Percentiles rank a stretch among this genome's conserved stretches.
Conservation (phyloP, 2,888 invertebrate species). For the Lampropteryx suffumata region DNA sequence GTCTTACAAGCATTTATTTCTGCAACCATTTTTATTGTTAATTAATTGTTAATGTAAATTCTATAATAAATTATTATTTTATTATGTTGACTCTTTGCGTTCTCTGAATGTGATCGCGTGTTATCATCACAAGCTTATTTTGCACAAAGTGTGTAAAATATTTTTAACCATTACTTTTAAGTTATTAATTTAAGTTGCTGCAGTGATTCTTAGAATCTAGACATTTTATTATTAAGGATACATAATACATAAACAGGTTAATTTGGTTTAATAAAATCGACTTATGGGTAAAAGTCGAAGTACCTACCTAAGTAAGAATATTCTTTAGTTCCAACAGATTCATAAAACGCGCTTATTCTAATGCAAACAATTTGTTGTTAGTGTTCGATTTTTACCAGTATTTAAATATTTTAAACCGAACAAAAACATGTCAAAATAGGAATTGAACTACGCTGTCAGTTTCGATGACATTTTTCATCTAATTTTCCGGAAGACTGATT, state of each 20-base stretch:
- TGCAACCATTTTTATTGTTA: slow-evolving; percentile 69
- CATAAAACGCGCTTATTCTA: slow-evolving; percentile 10
- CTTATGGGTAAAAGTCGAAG: slow-evolving; percentile 13
- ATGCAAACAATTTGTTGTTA: slow-evolving; percentile 13
- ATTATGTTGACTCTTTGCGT: slow-evolving; percentile 53
- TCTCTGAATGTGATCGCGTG: slow-evolving; percentile 43
- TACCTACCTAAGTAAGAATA: background rate
- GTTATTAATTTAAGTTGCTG: slow-evolving; percentile 29
- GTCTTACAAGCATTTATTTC: slow-evolving; percentile 71
- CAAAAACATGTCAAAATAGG: slow-evolving; percentile 11
- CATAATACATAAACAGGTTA: slow-evolving; percentile 24
- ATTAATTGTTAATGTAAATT: slow-evolving; percentile 74
- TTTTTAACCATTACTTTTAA: slow-evolving; percentile 35
- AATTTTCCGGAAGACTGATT: slow-evolving; percentile 58
- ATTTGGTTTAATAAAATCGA: slow-evolving; percentile 15
- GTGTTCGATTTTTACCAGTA: background rate
- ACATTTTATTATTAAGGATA: slow-evolving; percentile 30
- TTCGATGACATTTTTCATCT: slow-evolving; percentile 8
- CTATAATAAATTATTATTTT: slow-evolving; percentile 78
- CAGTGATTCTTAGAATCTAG: slow-evolving; percentile 40
- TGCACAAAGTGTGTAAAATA: slow-evolving; percentile 37
- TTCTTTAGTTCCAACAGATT: slow-evolving; percentile 7
- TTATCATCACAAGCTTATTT: slow-evolving; percentile 38
- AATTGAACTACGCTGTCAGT: slow-evolving; percentile 25
- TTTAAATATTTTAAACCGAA: background rate